Evolutionary conservation across 2,888 invertebrate species (phyloP).

Genomic region (Agriopis leucophaearia): DNA sequence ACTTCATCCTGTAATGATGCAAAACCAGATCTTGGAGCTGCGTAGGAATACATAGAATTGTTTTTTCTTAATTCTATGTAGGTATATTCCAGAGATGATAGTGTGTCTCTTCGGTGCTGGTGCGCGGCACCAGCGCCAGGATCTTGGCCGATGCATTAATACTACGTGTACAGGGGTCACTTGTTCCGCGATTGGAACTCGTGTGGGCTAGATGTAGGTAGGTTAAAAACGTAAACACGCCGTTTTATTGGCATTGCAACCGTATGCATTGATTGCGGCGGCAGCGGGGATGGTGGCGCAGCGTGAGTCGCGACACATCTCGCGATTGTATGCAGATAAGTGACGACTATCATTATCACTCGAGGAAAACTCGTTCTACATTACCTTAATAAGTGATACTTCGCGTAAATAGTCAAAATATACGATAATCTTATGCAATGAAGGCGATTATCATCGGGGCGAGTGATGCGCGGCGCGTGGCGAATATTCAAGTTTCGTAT

Average conservation of each 20-base stretch:
- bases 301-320: constrained; percentile 35
- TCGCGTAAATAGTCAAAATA: constrained; percentile 28
- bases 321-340: constrained; percentile 57
- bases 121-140: background rate
- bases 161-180: constrained; percentile 24
- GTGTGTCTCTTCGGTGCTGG: background rate
- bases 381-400: constrained; percentile 25
- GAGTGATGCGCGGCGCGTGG: constrained; percentile 51
- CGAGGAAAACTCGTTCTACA: constrained; percentile 43
- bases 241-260: constrained; percentile 23
- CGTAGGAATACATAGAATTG: too few relatives aligned
- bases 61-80: too few relatives aligned
- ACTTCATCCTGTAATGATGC: too few relatives aligned
- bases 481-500: constrained; percentile 61
- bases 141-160: constrained; percentile 19
- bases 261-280: constrained; percentile 14
- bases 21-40: too few relatives aligned
- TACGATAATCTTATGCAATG: constrained; percentile 66
- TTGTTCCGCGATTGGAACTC: constrained; percentile 31
- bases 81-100: background rate
- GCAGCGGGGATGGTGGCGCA: constrained; percentile 26
- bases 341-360: constrained; percentile 32
- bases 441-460: constrained; percentile 57
- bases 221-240: constrained; percentile 10
- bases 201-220: constrained; percentile 28